These are phyloP conservation scores for Probosciger aterrimus DNA, from an alignment of 2,113 vertebrate species.

Conservation along the genomic window DNA sequence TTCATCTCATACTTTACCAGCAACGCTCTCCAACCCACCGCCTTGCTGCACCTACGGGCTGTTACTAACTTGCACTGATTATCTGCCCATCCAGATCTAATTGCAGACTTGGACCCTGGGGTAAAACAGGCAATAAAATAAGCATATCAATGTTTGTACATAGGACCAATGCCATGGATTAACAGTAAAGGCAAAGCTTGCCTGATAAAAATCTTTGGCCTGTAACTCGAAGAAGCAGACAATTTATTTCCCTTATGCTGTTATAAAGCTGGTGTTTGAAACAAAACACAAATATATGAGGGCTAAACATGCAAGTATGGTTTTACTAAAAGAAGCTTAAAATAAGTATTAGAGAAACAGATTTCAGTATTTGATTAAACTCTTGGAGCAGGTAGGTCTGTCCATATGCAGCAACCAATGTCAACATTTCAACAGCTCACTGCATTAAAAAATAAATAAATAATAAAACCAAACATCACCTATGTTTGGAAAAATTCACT, in stretches of 20 bases:
- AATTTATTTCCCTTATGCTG: not conserved
- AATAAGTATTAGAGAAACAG: not conserved
- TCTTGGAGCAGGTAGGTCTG: not conserved
- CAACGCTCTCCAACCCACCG: accelerated
- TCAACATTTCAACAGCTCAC: not conserved
- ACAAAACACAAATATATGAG: not conserved
- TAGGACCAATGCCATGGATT: slow-evolving; percentile 12
- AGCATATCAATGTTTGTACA: not conserved
- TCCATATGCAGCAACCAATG: not conserved
- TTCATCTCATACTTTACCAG: not conserved
- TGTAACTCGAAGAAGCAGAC: not conserved
- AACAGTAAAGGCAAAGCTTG: slow-evolving; percentile 43
- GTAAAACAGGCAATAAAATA: not conserved
- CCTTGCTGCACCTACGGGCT: not conserved
- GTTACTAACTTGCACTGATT: not conserved
- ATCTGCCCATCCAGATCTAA: not conserved
- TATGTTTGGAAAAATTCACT: not conserved
- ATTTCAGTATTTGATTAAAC: not conserved
- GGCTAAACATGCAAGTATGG: not conserved
- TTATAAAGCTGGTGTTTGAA: not conserved
- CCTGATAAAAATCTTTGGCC: not conserved
- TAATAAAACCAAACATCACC: not conserved
- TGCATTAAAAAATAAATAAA: not conserved
- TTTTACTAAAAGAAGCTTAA: not conserved
- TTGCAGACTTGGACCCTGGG: not conserved